phyloP scores from a whole-genome alignment of 23 tunicate genomes.

The Phallusia fumigata region DNA sequence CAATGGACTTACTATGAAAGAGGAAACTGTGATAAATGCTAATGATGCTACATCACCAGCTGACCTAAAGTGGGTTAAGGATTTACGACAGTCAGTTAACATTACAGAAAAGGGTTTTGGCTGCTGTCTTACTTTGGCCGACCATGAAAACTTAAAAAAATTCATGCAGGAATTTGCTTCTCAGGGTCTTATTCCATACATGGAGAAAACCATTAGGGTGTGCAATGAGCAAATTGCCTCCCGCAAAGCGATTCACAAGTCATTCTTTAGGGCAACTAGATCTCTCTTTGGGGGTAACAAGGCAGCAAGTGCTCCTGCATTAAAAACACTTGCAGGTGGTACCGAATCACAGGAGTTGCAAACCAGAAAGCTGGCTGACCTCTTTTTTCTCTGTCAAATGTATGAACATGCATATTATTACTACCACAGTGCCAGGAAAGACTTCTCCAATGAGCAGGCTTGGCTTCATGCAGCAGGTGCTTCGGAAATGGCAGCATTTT shows the following conservation, averaged over 20 bases:
- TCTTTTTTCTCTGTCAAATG: conserved; percentile 85
- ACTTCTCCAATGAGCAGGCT: conserved; percentile 81
- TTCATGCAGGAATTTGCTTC: conserved; percentile 80
- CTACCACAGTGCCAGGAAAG: conserved; percentile 76
- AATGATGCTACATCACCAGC: background rate
- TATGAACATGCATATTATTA: conserved; percentile 80
- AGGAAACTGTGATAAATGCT: background rate
- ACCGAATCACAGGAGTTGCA: conserved; percentile 62
- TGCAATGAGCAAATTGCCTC: conserved; percentile 71
- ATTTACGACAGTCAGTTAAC: conserved; percentile 27
- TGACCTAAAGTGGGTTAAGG: conserved; percentile 46
- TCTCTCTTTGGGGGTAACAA: conserved; percentile 71
- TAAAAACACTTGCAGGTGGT: conserved; percentile 51
- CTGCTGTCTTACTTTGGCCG: conserved; percentile 71
- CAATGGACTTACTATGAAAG: conserved; percentile 31
- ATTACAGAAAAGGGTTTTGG: conserved; percentile 52
- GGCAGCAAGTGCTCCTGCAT: conserved; percentile 63
- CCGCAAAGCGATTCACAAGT: conserved; percentile 69
- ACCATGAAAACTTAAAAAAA: conserved; percentile 53
- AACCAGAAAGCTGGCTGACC: conserved; percentile 77
- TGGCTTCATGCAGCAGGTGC: conserved; percentile 98
- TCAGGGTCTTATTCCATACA: conserved; percentile 70
- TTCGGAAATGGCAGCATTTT: conserved; percentile 89
- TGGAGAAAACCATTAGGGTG: conserved; percentile 77
- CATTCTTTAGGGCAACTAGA: conserved; percentile 57